phyloP scores from a whole-genome alignment of 2,888 invertebrate species.

The Boloria selene region DNA sequence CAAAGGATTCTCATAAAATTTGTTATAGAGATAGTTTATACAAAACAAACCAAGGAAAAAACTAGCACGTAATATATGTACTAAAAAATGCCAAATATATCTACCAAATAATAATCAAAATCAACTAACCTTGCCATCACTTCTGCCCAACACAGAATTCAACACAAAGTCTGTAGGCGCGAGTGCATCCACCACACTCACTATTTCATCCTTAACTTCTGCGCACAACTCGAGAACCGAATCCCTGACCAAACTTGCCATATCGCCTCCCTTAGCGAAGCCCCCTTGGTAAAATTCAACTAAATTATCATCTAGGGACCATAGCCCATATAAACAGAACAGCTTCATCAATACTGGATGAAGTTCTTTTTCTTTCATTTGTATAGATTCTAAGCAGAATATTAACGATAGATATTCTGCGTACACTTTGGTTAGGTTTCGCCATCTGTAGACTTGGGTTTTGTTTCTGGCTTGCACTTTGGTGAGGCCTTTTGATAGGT shows the following conservation, averaged over 20 bases:
- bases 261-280: slow-evolving; percentile 75
- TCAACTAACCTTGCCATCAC: slow-evolving; percentile 89
- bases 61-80: slow-evolving; percentile 1
- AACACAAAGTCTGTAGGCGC: slow-evolving; percentile 95
- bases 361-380: slow-evolving; percentile 60
- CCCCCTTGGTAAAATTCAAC: slow-evolving; percentile 88
- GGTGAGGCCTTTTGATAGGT: slow-evolving; percentile 82
- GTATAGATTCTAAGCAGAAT: slow-evolving; percentile 76
- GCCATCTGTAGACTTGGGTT: slow-evolving; percentile 91
- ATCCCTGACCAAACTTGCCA: slow-evolving; percentile 84
- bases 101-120: slow-evolving; percentile 5
- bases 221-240: slow-evolving; percentile 86
- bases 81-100: too few species aligned
- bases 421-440: slow-evolving; percentile 88
- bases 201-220: slow-evolving; percentile 87
- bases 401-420: slow-evolving; percentile 86
- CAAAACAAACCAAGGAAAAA: too few species aligned
- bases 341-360: slow-evolving; percentile 76
- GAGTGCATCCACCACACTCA: slow-evolving; percentile 91
- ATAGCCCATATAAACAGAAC: slow-evolving; percentile 67
- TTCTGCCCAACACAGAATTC: slow-evolving; percentile 91
- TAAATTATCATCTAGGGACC: slow-evolving; percentile 86
- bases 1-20: too few species aligned
- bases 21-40: too few species aligned
- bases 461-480: slow-evolving; percentile 90